These are phyloP conservation scores for Helostoma temminkii DNA, from an alignment of 2,797 vertebrate genomes.

Conservation along the genomic window DNA sequence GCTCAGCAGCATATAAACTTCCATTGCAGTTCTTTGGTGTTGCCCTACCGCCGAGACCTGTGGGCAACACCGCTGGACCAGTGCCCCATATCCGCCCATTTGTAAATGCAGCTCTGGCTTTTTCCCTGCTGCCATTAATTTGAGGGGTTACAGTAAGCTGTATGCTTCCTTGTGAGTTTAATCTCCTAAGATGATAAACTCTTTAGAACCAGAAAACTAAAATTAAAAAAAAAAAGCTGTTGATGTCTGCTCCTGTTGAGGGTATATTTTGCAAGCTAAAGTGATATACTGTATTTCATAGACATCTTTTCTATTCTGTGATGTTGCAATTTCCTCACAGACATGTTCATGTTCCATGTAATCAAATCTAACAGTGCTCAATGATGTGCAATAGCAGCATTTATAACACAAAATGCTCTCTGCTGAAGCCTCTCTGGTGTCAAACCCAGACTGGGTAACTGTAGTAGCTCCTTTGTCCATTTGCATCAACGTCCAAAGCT, in stretches of 20 bases:
- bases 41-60: constrained; percentile 56
- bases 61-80: constrained; percentile 46
- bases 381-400: constrained; percentile 17
- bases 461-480: constrained; percentile 31
- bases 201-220: neutral
- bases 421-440: constrained; percentile 30
- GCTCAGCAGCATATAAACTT: constrained; percentile 58
- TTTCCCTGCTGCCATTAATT: constrained; percentile 17
- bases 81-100: constrained; percentile 28
- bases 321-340: constrained; percentile 23
- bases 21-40: constrained; percentile 35
- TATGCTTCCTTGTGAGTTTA: neutral
- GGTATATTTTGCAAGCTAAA: neutral
- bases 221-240: no score
- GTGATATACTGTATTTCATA: no score
- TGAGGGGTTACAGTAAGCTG: neutral
- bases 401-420: constrained; percentile 9
- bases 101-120: constrained; percentile 14
- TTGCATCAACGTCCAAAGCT: constrained; percentile 34
- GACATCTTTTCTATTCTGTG: neutral
- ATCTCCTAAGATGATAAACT: neutral
- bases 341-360: constrained; percentile 14
- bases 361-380: constrained; percentile 8
- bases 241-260: neutral
- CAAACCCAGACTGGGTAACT: constrained; percentile 21